A percentile compares a stretch with the other conserved stretches of the same genome.
phyloP scores from a whole-genome alignment of 2,888 invertebrate species.

The Dromius quadrimaculatus region DNA sequence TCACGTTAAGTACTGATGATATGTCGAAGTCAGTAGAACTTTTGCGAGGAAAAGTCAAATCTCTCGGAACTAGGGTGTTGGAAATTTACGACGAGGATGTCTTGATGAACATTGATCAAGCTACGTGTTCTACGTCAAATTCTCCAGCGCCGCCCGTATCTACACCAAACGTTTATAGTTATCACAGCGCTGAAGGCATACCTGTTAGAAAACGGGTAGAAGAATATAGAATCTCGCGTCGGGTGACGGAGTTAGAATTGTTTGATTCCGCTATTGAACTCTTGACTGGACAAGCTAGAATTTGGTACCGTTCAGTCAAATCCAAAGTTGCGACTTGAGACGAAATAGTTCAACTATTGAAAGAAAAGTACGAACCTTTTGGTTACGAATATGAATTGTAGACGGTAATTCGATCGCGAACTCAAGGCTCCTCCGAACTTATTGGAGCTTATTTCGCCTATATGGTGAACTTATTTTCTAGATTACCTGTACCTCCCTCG shows the following conservation, averaged over 20 bases:
- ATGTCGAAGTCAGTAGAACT: not conserved
- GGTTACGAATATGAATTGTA: not conserved
- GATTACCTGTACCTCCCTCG: not conserved
- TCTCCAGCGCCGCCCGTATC: not conserved
- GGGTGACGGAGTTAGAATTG: not conserved
- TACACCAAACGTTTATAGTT: not conserved
- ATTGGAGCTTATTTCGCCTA: not conserved
- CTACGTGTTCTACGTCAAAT: not conserved
- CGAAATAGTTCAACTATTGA: not conserved
- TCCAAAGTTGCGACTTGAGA: not conserved
- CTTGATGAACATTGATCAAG: not conserved
- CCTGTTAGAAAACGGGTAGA: slow-evolving; percentile 6
- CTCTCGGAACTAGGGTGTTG: not conserved
- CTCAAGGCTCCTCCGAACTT: not conserved
- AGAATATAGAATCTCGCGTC: slow-evolving; percentile 29
- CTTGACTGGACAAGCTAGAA: not conserved
- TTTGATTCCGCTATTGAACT: slow-evolving; percentile 39
- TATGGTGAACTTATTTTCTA: slow-evolving; percentile 2
- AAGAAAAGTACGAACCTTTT: not conserved
- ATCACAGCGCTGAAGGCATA: not conserved
- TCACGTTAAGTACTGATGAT: not conserved
- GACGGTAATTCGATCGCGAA: not conserved
- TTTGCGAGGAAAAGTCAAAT: not conserved
- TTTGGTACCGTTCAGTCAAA: not conserved
- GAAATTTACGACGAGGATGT: not conserved